These are phyloP conservation scores for Lithophane leautieri DNA, from an alignment of 2,888 invertebrate genomes.

Conservation along the genomic window DNA sequence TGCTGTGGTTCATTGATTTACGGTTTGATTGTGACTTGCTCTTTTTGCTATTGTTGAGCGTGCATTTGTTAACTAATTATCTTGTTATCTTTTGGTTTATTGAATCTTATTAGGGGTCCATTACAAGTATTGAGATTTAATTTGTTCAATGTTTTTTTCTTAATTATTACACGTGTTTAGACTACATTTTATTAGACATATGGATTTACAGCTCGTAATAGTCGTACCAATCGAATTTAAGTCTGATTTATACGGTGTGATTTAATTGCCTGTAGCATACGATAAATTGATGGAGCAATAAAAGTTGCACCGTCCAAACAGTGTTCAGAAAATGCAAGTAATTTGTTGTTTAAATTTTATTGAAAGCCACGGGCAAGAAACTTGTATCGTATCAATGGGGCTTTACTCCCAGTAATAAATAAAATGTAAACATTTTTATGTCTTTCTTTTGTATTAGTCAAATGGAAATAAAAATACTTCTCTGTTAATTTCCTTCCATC, in stretches of 20 bases:
- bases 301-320: background rate
- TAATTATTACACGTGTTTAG: background rate
- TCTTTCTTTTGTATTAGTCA: background rate
- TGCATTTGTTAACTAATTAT: slow-evolving; percentile 76
- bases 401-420: background rate
- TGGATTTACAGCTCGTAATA: background rate
- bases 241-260: background rate
- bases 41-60: slow-evolving; percentile 74
- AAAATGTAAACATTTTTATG: too few relatives aligned
- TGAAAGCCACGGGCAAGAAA: background rate
- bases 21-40: slow-evolving; percentile 85
- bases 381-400: background rate
- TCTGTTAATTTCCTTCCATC: too few relatives aligned
- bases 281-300: background rate
- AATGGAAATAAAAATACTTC: too few relatives aligned
- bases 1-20: slow-evolving; percentile 88
- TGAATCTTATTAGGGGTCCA: slow-evolving; percentile 33
- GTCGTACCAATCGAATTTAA: background rate
- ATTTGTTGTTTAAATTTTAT: background rate
- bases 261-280: background rate
- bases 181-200: background rate
- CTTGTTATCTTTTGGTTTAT: slow-evolving; percentile 73
- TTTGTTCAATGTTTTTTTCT: background rate
- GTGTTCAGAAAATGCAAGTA: background rate
- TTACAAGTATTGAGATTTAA: slow-evolving; percentile 1